phyloP scores from a whole-genome alignment of 2,888 invertebrate species.

The Griposia aprilina region DNA sequence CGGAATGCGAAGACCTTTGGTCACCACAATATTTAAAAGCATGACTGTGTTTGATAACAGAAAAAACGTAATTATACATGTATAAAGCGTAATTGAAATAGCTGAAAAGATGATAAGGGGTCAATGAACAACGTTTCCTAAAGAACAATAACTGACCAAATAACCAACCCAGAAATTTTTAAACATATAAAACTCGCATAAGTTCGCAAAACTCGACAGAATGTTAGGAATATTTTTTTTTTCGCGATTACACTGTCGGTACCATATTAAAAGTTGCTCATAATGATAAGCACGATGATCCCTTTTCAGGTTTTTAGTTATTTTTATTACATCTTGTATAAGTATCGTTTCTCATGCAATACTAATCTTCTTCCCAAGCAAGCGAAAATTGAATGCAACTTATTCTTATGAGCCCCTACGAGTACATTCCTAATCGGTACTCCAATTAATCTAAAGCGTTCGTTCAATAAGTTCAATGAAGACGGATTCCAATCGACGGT shows the following conservation, averaged over 20 bases:
- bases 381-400: not conserved
- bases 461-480: slow-evolving; percentile 42
- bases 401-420: not conserved
- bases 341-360: not conserved
- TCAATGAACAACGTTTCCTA: too few species aligned
- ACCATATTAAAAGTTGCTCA: too few species aligned
- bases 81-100: not conserved
- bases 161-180: not conserved
- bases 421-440: slow-evolving; percentile 14
- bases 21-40: not conserved
- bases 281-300: not conserved
- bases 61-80: too few species aligned
- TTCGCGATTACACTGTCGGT: not conserved
- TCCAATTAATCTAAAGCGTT: slow-evolving; percentile 51
- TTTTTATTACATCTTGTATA: not conserved
- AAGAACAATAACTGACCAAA: not conserved
- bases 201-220: not conserved
- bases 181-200: too few species aligned
- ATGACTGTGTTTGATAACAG: not conserved
- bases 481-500: slow-evolving; percentile 36
- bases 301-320: not conserved
- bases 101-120: not conserved
- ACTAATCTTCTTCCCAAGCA: not conserved
- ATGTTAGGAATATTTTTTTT: not conserved
- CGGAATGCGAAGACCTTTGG: not conserved